phyloP scores from a whole-genome alignment of 2,113 vertebrate species.

The Daubentonia madagascariensis region DNA sequence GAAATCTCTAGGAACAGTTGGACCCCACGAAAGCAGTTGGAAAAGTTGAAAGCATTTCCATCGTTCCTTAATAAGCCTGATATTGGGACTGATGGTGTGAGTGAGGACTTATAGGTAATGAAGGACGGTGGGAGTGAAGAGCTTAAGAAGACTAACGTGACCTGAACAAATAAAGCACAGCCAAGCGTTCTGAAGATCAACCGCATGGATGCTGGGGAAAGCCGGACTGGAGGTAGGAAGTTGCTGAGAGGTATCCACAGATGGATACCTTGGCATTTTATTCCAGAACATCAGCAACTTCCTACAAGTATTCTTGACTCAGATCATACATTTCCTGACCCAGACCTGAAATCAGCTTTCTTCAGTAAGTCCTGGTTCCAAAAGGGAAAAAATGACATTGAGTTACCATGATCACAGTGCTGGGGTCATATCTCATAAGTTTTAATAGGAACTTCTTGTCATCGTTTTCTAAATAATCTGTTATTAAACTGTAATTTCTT shows the following conservation, averaged over 20 bases:
- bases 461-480: background rate
- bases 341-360: background rate
- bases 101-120: background rate
- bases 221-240: background rate
- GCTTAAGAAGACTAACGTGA: background rate
- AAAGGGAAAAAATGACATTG: background rate
- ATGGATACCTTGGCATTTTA: too few species aligned
- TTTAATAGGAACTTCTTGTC: background rate
- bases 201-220: background rate
- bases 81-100: background rate
- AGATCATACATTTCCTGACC: background rate
- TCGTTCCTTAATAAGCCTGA: background rate
- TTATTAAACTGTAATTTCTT: slow-evolving; percentile 16
- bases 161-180: background rate
- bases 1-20: background rate
- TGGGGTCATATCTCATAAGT: background rate
- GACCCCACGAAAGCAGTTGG: background rate
- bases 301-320: background rate
- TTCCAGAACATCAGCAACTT: too few species aligned
- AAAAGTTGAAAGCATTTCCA: background rate
- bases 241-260: too few species aligned
- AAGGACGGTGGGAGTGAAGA: background rate
- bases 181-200: background rate
- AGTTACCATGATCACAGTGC: background rate
- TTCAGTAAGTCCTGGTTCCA: background rate